Evolutionary conservation across 2,113 vertebrate species (phyloP).

Genomic region (Pygoscelis antarcticus): DNA sequence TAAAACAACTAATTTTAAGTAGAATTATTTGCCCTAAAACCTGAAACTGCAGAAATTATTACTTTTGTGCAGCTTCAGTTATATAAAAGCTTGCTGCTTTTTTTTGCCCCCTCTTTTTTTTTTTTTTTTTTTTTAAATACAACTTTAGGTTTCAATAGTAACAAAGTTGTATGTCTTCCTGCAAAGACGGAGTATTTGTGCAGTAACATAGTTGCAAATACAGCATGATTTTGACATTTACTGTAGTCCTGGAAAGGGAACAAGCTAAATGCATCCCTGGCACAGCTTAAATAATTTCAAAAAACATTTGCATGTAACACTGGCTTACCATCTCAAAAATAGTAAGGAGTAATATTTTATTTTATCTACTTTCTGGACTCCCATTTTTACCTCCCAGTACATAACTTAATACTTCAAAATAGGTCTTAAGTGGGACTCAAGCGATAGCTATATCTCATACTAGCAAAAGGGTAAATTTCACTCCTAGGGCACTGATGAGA

Average conservation of each 20-base stretch:
- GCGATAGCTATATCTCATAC: neutral
- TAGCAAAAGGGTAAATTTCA: conserved; percentile 1
- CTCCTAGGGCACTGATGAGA: neutral
- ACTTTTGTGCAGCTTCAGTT: neutral
- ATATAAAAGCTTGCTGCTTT: neutral
- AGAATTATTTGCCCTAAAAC: neutral
- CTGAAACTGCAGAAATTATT: neutral
- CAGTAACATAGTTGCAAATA: neutral
- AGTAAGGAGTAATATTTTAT: neutral
- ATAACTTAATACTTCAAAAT: neutral
- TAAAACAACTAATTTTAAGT: neutral
- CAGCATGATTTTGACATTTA: conserved; percentile 15
- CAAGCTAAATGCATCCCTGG: neutral
- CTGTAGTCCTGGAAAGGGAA: neutral
- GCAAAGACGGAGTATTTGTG: neutral
- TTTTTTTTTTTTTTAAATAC: neutral
- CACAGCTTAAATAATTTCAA: neutral
- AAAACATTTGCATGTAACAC: neutral
- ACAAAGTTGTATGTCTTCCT: neutral
- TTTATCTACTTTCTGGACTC: neutral
- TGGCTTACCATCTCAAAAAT: neutral
- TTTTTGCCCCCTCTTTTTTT: rapidly evolving
- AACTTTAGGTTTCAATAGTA: neutral
- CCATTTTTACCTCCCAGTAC: neutral
- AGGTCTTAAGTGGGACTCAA: neutral